phyloP scores from a whole-genome alignment of 2,888 invertebrate species.

The Oligia strigilis region DNA sequence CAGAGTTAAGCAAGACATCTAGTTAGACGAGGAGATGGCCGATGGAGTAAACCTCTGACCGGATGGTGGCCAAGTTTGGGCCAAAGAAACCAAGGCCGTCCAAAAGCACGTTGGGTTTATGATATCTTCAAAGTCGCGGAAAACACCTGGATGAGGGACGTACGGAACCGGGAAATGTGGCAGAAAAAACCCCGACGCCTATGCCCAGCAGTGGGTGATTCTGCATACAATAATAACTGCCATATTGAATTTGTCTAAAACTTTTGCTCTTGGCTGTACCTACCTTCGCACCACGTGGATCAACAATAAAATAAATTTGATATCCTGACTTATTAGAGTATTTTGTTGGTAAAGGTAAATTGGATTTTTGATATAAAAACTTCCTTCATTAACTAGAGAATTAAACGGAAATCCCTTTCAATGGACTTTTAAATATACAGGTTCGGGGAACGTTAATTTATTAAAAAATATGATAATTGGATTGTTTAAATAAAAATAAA shows the following conservation, averaged over 20 bases:
- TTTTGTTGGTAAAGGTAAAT: conserved; percentile 57
- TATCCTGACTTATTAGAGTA: conserved; percentile 8
- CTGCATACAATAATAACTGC: background rate
- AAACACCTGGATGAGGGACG: too few species aligned
- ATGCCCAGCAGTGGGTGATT: background rate
- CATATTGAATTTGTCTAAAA: background rate
- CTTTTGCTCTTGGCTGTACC: background rate
- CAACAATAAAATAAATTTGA: conserved; percentile 6
- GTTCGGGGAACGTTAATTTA: conserved; percentile 40
- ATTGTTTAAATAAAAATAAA: background rate
- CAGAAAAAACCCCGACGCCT: background rate
- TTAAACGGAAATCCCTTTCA: conserved; percentile 51
- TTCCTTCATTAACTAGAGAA: conserved; percentile 66
- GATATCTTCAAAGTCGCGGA: too few species aligned
- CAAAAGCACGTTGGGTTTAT: background rate
- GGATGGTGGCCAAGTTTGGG: background rate
- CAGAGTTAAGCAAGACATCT: background rate
- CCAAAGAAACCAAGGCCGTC: background rate
- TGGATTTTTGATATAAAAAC: conserved; percentile 62
- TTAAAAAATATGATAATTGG: conserved; percentile 39
- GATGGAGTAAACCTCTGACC: background rate
- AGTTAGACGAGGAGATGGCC: too few species aligned
- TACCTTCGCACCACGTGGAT: background rate
- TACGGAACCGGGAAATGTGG: background rate
- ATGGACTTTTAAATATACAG: conserved; percentile 31